These are phyloP conservation scores for Congeria kusceri DNA, from an alignment of 2,888 invertebrate genomes.

Conservation along the genomic window DNA sequence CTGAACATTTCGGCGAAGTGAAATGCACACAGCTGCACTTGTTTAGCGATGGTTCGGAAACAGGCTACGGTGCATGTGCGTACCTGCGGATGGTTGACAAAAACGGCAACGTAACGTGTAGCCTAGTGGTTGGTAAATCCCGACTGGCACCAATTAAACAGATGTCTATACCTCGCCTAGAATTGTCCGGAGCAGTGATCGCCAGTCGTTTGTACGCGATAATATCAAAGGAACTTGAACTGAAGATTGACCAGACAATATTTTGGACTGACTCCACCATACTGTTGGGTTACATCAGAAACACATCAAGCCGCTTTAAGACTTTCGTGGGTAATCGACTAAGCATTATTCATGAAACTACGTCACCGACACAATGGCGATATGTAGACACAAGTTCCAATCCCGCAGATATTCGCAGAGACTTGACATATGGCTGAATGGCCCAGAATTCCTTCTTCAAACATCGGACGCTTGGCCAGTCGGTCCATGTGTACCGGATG, in stretches of 20 bases:
- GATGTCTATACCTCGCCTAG: conserved; percentile 31
- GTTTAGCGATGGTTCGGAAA: conserved; percentile 54
- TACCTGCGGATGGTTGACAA: conserved; percentile 39
- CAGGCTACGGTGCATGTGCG: conserved; percentile 43
- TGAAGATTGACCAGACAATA: conserved; percentile 17
- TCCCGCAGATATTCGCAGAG: conserved; percentile 27
- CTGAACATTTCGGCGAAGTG: conserved; percentile 12
- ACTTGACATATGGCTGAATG: conserved; percentile 24
- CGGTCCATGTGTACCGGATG: neutral
- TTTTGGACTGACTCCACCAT: conserved; percentile 55
- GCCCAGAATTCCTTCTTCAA: conserved; percentile 32
- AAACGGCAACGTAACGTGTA: conserved; percentile 14
- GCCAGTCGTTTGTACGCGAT: conserved; percentile 33
- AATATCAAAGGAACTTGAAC: conserved; percentile 30
- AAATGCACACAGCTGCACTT: conserved; percentile 44
- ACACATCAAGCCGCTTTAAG: conserved; percentile 39
- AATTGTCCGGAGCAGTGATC: conserved; percentile 33
- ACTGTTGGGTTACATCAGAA: conserved; percentile 44
- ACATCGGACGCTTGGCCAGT: conserved; percentile 25
- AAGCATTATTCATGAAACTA: conserved; percentile 24
- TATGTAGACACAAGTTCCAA: conserved; percentile 37
- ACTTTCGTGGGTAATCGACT: conserved; percentile 50
- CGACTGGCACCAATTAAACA: conserved; percentile 49
- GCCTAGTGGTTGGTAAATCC: conserved; percentile 39
- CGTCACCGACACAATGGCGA: conserved; percentile 36